These are phyloP conservation scores for Felis chaus DNA, from an alignment of 2,113 vertebrate species.

Conservation along the genomic window DNA sequence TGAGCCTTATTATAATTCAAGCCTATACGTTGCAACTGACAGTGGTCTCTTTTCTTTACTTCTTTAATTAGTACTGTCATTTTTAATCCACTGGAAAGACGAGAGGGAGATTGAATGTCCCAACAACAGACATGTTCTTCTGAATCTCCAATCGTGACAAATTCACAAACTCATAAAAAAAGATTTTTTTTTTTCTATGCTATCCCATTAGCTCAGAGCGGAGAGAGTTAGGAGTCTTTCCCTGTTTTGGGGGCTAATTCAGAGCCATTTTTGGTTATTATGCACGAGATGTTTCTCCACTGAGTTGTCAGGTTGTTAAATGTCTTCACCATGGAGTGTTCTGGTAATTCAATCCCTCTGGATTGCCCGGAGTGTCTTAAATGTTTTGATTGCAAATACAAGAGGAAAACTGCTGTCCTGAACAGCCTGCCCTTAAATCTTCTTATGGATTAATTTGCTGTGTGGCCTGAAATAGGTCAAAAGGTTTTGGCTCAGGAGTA, in stretches of 20 bases:
- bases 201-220: not conserved
- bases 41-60: conserved; percentile 51
- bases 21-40: conserved; percentile 45
- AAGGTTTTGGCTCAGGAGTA: conserved; percentile 91
- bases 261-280: conserved; percentile 60
- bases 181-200: not conserved
- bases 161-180: conserved; percentile 62
- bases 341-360: conserved; percentile 84
- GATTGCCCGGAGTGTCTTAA: conserved; percentile 81
- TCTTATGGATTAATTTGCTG: conserved; percentile 93
- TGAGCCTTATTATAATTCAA: conserved; percentile 77
- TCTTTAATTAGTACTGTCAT: conserved; percentile 77
- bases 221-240: not conserved
- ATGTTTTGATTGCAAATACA: conserved; percentile 88
- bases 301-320: conserved; percentile 82
- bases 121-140: conserved; percentile 14
- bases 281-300: conserved; percentile 70
- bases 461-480: conserved; percentile 95
- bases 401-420: conserved; percentile 74
- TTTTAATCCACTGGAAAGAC: conserved; percentile 81
- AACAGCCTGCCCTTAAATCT: conserved; percentile 90
- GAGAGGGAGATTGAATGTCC: conserved; percentile 76
- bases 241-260: conserved; percentile 36
- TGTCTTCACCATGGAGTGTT: conserved; percentile 71
- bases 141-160: conserved; percentile 54